Conservation (phyloP, 2,888 invertebrate genomes). For the Tetheella fluctuosa region DNA sequence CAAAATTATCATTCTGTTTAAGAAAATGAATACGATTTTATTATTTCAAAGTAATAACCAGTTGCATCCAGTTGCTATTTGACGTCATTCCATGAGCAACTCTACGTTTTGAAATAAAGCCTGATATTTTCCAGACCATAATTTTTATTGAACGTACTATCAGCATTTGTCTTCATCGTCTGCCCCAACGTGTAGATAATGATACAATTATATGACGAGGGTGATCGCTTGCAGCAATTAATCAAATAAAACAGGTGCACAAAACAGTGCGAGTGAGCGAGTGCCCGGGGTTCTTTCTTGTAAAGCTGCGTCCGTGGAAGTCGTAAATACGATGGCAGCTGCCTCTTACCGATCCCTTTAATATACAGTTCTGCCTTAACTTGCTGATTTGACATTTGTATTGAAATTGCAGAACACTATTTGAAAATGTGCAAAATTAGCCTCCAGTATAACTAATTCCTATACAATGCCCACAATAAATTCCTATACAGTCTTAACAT, state of each 20-base stretch:
- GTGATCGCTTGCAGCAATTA: constrained; percentile 65
- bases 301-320: constrained; percentile 72
- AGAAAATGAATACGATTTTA: constrained; percentile 18
- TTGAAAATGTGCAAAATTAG: constrained; percentile 39
- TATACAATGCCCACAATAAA: constrained; percentile 6
- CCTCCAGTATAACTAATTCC: constrained; percentile 15
- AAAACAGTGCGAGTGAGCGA: constrained; percentile 53
- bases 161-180: not conserved
- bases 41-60: not conserved
- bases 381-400: constrained; percentile 66
- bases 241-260: constrained; percentile 77
- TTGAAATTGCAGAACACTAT: constrained; percentile 32
- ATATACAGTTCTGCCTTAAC: constrained; percentile 45
- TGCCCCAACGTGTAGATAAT: constrained; percentile 40
- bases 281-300: constrained; percentile 47
- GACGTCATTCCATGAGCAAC: not conserved
- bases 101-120: constrained; percentile 4
- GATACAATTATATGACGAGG: constrained; percentile 67
- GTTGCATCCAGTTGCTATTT: not conserved
- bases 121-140: not conserved
- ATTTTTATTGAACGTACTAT: not conserved
- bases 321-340: constrained; percentile 76
- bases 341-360: constrained; percentile 51
- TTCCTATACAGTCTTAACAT: constrained; percentile 13
- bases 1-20: constrained; percentile 10